Conservation (phyloP, 2,113 vertebrate genomes). For the Pseudolaguvia tuberculata region DNA sequence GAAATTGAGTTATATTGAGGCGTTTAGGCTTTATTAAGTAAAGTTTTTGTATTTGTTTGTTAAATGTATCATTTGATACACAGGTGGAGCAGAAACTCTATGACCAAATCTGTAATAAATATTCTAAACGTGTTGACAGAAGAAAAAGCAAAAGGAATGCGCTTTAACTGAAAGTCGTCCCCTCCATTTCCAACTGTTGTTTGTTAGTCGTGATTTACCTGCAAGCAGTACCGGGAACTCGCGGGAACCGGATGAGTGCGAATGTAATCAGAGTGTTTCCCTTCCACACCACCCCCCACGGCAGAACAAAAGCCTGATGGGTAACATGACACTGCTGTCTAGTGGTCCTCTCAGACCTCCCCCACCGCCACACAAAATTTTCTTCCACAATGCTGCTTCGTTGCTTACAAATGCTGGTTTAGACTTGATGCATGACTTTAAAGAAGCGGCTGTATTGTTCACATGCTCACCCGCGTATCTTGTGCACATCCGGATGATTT, state of each 20-base stretch:
- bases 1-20: too few relatives aligned
- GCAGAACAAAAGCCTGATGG: constrained; percentile 38
- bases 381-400: neutral
- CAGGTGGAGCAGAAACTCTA: neutral
- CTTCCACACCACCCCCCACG: neutral
- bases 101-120: neutral
- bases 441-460: constrained; percentile 6
- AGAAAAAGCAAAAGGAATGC: neutral
- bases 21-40: neutral
- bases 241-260: constrained; percentile 34
- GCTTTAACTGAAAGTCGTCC: neutral
- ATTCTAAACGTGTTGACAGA: neutral
- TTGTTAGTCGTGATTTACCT: constrained; percentile 2
- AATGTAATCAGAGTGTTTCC: constrained; percentile 42
- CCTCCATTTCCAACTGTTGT: neutral
- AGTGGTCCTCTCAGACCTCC: constrained; percentile 30
- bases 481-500: neutral
- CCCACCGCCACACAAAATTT: neutral
- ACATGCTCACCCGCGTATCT: neutral
- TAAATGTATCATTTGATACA: neutral
- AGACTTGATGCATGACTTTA: constrained; percentile 2
- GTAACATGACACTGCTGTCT: constrained; percentile 40
- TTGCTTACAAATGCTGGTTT: constrained; percentile 1
- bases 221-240: neutral
- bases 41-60: neutral